Conservation (phyloP, 2,888 invertebrate genomes). For the Meta bourneti region DNA sequence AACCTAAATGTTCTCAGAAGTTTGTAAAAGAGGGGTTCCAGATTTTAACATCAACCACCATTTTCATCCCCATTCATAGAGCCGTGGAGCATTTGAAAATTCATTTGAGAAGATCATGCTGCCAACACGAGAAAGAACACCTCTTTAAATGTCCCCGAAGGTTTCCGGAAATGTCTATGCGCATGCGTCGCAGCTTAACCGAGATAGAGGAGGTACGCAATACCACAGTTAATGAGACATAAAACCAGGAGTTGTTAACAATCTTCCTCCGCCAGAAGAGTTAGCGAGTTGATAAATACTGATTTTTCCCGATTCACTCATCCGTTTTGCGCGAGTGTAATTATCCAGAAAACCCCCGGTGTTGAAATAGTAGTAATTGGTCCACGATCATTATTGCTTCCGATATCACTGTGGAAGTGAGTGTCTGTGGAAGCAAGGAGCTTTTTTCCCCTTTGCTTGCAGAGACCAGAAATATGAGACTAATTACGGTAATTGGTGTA, state of each 20-base stretch:
- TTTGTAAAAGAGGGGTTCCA: too few relatives aligned
- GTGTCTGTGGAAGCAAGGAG: background rate
- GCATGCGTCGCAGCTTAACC: too few relatives aligned
- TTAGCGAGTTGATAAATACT: conserved; percentile 56
- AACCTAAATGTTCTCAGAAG: too few relatives aligned
- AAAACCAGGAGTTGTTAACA: conserved; percentile 54
- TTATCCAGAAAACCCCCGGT: conserved; percentile 62
- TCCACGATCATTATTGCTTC: conserved; percentile 55
- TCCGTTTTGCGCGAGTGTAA: conserved; percentile 38
- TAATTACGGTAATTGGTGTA: conserved; percentile 62
- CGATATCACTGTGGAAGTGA: conserved; percentile 36
- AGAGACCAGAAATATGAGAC: conserved; percentile 33
- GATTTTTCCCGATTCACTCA: conserved; percentile 36
- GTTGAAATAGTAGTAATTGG: conserved; percentile 67
- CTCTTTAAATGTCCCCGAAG: too few relatives aligned
- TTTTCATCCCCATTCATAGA: too few relatives aligned
- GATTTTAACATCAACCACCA: too few relatives aligned
- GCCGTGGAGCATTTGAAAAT: too few relatives aligned
- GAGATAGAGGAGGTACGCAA: conserved; percentile 4
- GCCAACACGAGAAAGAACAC: too few relatives aligned
- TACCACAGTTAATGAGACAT: conserved; percentile 39
- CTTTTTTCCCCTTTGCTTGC: conserved; percentile 19
- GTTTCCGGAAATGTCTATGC: too few relatives aligned
- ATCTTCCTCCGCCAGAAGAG: conserved; percentile 11
- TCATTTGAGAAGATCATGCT: too few relatives aligned